Percentiles rank a stretch among this genome's conserved stretches.
Conservation (phyloP, 64 coral and sea anemone species). For the Pachyseris speciosa region DNA sequence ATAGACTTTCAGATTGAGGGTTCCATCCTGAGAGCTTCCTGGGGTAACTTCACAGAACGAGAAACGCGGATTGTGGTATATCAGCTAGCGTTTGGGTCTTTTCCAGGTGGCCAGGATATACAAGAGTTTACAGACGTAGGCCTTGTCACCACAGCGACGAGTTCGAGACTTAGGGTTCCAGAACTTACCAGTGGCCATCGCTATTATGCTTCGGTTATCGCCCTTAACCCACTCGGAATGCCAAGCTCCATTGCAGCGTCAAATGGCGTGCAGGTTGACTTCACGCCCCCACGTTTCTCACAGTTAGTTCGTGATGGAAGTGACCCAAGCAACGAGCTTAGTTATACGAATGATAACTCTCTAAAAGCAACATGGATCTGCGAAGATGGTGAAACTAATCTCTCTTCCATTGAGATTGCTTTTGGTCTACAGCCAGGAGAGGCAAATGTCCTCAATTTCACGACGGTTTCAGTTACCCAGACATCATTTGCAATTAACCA, state of each 20-base stretch:
- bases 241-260: slow-evolving; percentile 80
- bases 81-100: slow-evolving; percentile 83
- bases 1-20: slow-evolving; percentile 68
- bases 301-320: slow-evolving; percentile 67
- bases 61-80: slow-evolving; percentile 78
- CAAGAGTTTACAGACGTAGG: slow-evolving; percentile 91
- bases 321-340: slow-evolving; percentile 12
- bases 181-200: slow-evolving; percentile 69
- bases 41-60: slow-evolving; percentile 75
- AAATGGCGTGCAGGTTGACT: slow-evolving; percentile 78
- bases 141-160: slow-evolving; percentile 59
- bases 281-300: slow-evolving; percentile 71
- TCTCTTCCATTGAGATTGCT: slow-evolving; percentile 62
- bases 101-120: slow-evolving; percentile 61
- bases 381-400: slow-evolving; percentile 59
- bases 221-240: slow-evolving; percentile 78
- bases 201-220: slow-evolving; percentile 88
- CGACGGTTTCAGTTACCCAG: slow-evolving; percentile 27
- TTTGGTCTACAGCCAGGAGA: slow-evolving; percentile 90
- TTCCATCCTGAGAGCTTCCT: slow-evolving; percentile 75
- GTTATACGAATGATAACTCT: slow-evolving; percentile 26
- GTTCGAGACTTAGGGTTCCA: slow-evolving; percentile 73
- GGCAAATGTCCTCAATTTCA: slow-evolving; percentile 62
- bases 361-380: slow-evolving; percentile 81
- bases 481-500: slow-evolving; percentile 49